These are phyloP conservation scores for Tauraco erythrolophus DNA, from an alignment of 2,113 vertebrate genomes.

Conservation along the genomic window DNA sequence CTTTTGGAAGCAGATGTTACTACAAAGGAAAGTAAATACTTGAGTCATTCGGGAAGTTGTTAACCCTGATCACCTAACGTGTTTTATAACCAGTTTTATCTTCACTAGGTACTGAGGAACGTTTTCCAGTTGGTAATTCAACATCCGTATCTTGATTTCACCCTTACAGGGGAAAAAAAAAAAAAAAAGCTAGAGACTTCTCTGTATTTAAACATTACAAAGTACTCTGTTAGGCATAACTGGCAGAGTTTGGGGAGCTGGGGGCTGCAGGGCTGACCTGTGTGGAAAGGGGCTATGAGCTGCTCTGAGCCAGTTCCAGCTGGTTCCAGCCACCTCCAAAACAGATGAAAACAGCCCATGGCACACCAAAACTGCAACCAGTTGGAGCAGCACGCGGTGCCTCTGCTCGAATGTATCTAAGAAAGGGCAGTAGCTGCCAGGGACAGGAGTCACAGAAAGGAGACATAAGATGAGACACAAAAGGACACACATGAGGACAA, in stretches of 20 bases:
- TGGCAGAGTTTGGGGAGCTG: neutral
- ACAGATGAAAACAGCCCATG: neutral
- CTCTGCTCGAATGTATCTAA: neutral
- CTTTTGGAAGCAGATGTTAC: neutral
- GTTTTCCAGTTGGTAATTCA: neutral
- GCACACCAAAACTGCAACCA: neutral
- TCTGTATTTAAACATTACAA: neutral
- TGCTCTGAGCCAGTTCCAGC: neutral
- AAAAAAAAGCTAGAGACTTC: neutral
- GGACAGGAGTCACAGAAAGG: neutral
- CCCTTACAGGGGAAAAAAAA: neutral
- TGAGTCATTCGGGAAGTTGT: neutral
- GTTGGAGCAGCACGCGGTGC: neutral
- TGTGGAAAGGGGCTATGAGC: neutral
- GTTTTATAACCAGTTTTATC: neutral
- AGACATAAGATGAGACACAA: too few relatives aligned
- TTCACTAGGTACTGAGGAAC: neutral
- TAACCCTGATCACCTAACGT: neutral
- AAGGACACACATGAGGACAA: neutral
- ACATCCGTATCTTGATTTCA: neutral
- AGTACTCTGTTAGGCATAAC: neutral
- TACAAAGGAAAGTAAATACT: neutral
- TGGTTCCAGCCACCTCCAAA: neutral
- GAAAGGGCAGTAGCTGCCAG: neutral
- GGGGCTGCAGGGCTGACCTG: neutral